Percentiles rank a stretch among this genome's conserved stretches.
Evolutionary conservation across 2,888 invertebrate species (phyloP).

Genomic region (Pammene fasciana): DNA sequence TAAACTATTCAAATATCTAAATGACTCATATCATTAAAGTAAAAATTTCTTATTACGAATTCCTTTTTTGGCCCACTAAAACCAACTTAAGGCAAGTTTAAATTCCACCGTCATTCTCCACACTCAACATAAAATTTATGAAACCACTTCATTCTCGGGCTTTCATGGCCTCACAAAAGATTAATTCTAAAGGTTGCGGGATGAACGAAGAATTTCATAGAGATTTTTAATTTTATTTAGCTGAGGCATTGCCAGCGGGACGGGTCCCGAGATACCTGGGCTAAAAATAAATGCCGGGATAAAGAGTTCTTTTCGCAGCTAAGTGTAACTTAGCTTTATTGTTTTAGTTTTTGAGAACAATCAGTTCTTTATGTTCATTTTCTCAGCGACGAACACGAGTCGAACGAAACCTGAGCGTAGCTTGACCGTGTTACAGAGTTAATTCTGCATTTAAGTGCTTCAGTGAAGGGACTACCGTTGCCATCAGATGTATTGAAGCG

Average conservation of each 20-base stretch:
- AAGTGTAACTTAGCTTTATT: conserved; percentile 48
- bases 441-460: conserved; percentile 63
- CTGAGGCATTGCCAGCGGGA: conserved; percentile 53
- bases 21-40: no score
- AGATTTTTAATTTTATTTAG: conserved; percentile 66
- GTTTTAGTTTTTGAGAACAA: conserved; percentile 47
- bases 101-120: conserved; percentile 38
- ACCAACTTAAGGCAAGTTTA: conserved; percentile 37
- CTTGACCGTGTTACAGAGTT: conserved; percentile 65
- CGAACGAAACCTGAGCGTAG: conserved; percentile 52
- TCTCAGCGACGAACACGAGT: conserved; percentile 51
- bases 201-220: conserved; percentile 57
- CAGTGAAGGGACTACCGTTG: conserved; percentile 40
- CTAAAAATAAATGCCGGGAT: conserved; percentile 59
- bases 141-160: conserved; percentile 39
- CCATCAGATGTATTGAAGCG: no score
- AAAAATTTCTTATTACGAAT: no score
- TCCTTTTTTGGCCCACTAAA: conserved; percentile 22
- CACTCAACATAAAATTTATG: conserved; percentile 40
- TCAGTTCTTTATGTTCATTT: conserved; percentile 49
- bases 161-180: conserved; percentile 40
- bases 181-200: conserved; percentile 52
- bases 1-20: no score
- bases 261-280: conserved; percentile 60
- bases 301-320: conserved; percentile 53